These are phyloP conservation scores for Lepilemur ruficaudatus DNA, from an alignment of 2,797 vertebrate genomes.

Conservation along the genomic window DNA sequence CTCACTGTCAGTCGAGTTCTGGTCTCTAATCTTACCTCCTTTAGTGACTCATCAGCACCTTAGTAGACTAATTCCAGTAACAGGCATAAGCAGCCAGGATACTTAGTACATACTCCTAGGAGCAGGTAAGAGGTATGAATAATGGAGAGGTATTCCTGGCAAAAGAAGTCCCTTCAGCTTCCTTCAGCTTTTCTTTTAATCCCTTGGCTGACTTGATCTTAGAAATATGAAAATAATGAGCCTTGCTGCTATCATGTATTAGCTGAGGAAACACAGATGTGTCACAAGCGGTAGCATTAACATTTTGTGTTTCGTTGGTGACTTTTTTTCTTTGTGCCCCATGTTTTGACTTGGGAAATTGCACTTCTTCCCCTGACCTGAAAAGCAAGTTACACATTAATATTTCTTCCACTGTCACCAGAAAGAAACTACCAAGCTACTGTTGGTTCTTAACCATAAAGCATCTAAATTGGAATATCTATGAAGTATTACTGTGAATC, in stretches of 20 bases:
- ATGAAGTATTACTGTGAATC: not conserved
- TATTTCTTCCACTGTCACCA: not conserved
- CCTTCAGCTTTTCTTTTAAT: not conserved
- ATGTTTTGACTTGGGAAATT: not conserved
- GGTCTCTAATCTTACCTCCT: not conserved
- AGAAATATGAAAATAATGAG: constrained; percentile 40
- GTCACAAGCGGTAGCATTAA: not conserved
- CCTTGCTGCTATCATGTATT: not conserved
- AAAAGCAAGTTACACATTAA: not conserved
- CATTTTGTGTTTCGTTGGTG: not conserved
- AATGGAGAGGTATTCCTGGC: not conserved
- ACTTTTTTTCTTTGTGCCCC: not conserved
- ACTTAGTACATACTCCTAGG: not conserved
- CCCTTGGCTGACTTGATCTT: not conserved
- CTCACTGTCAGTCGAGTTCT: not conserved
- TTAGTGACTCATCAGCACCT: not conserved
- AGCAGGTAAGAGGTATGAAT: not conserved
- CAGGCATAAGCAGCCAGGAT: not conserved
- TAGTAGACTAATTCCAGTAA: not conserved
- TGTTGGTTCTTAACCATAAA: not conserved
- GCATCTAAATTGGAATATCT: not conserved
- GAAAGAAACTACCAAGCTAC: not conserved
- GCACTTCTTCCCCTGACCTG: not conserved
- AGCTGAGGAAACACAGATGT: not conserved
- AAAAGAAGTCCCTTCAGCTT: not conserved